Evolutionary conservation across 2,113 vertebrate species (phyloP), one percentile per base, ranked within the genome.

Genomic region (Podarcis muralis): DNA sequence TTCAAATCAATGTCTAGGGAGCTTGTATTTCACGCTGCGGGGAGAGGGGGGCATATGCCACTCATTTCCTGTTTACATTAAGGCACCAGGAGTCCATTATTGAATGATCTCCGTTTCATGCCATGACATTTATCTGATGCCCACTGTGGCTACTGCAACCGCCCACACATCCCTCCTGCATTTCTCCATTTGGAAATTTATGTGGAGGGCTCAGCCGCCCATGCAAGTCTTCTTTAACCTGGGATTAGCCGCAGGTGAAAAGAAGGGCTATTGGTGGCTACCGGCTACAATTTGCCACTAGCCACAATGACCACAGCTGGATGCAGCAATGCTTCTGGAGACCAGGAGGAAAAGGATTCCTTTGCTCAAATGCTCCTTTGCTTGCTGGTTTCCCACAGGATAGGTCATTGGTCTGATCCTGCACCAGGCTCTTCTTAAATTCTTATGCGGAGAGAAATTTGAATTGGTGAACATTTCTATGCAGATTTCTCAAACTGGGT

Each of bases 1-100:
- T 68, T 90, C 59, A 59, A 74, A 76, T 69, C 22, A 3, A 71
- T 37, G 59, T 65, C 12, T 11, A 75, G 13, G 11, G 12, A 8
- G 22, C 35, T 16, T 32, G 16, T 68, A 20, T 65, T 89, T 81
- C 82, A 57, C 32, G 25, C 0, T 0, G 69, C 22, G 81, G 43
- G 59, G 72, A 66, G 76, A 89, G 27, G 35, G 27, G 11, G 57
- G 25, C 37, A 77, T 1, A 0, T 85, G n/a, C 1, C 23, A 12
- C 15, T 77, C 35, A 6, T 74, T 88, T 89, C 71, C 35, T 81
- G 1, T 57, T 92, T 89, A 48, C 82, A 69, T 59, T 20, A 81
- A 0, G 1, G 40, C 32, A 86, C 1, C 15, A 16, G 0, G 81
- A 72, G n/a, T 62, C 84, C 81, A 0, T 0, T 0, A 2, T 0